Conservation (phyloP, 1,140 invertebrate species). For the Laodelphax striatellus region DNA sequence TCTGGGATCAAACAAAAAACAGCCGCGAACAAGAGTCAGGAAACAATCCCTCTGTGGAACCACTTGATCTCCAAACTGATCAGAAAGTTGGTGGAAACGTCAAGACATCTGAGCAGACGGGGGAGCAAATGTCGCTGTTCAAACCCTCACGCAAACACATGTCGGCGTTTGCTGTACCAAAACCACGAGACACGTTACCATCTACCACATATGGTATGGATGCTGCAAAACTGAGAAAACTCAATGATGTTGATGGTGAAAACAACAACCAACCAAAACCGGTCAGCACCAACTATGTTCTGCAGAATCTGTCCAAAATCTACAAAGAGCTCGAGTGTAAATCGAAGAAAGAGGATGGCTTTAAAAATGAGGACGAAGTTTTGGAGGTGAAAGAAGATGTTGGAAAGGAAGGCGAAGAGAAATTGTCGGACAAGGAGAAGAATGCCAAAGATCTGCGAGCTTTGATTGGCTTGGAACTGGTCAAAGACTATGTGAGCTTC, state of each 20-base stretch:
- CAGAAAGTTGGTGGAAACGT: conserved; percentile 12
- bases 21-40: neutral
- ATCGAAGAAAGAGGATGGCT: neutral
- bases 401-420: too few species aligned
- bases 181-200: conserved; percentile 20
- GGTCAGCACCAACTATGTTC: conserved; percentile 33
- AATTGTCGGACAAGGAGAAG: conserved; percentile 28
- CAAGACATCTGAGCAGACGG: conserved; percentile 8
- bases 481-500: conserved; percentile 43
- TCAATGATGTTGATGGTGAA: too few species aligned
- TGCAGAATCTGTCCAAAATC: conserved; percentile 31
- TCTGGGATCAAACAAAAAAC: conserved; percentile 6
- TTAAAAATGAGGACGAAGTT: conserved; percentile 24
- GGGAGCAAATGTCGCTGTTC: neutral
- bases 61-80: conserved; percentile 9
- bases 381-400: conserved; percentile 29
- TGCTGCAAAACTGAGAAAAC: too few species aligned
- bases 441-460: conserved; percentile 37
- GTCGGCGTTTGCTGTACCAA: neutral
- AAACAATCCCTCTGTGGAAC: neutral
- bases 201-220: neutral
- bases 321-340: conserved; percentile 19
- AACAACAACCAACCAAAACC: neutral
- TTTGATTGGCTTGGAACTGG: conserved; percentile 42
- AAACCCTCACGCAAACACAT: neutral